Conservation (phyloP, 2,888 invertebrate species). For the Dusona sp. region DNA sequence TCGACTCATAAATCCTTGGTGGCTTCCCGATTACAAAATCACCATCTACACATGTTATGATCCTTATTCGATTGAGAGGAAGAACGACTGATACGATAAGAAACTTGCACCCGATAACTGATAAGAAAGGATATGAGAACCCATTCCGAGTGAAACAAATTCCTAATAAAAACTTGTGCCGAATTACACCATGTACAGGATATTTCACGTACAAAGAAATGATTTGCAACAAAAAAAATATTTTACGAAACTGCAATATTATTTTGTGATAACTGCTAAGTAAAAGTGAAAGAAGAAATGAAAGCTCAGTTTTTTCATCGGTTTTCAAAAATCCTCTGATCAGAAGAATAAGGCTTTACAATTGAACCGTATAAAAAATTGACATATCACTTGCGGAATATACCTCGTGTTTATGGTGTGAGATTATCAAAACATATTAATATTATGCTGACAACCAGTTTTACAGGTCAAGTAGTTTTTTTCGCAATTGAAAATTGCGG, state of each 20-base stretch:
- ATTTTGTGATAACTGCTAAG: not conserved
- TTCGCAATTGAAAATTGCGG: slow-evolving; percentile 6
- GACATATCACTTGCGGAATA: not conserved
- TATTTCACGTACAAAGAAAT: not conserved
- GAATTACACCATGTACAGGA: not conserved
- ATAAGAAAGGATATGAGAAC: slow-evolving; percentile 22
- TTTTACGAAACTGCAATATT: not conserved
- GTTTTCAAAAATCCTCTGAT: not conserved
- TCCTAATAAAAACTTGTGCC: not conserved
- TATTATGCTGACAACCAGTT: slow-evolving; percentile 39
- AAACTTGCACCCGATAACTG: slow-evolving; percentile 17
- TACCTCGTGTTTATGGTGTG: not conserved
- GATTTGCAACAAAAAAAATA: not conserved
- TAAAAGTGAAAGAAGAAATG: not conserved
- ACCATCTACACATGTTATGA: slow-evolving; percentile 45
- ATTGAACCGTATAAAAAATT: not conserved
- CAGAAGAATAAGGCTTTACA: not conserved
- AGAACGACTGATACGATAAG: slow-evolving; percentile 34
- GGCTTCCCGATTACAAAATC: slow-evolving; percentile 54
- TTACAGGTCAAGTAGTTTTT: slow-evolving; percentile 17
- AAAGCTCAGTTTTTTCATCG: too few relatives aligned
- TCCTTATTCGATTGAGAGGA: not conserved
- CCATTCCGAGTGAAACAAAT: slow-evolving; percentile 1
- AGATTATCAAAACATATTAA: slow-evolving; percentile 21
- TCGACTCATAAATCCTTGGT: slow-evolving; percentile 51